Evolutionary conservation across 2,888 invertebrate species (phyloP).

Genomic region (Julus scandinavius): DNA sequence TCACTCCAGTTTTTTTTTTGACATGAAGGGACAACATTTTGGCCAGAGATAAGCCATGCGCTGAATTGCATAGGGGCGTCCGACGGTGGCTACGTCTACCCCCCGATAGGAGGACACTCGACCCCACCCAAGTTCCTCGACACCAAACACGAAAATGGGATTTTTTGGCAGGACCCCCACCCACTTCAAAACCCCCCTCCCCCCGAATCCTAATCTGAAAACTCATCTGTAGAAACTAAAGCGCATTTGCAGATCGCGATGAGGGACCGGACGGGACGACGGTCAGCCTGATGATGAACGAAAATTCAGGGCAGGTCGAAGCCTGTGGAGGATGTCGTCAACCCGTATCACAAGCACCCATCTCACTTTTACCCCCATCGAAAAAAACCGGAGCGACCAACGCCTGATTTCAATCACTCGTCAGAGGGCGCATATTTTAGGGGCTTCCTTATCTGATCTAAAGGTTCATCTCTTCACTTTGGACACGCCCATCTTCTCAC

Average conservation of each 20-base stretch:
- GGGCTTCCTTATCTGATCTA: background rate
- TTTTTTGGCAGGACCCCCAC: background rate
- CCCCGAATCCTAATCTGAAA: too few species aligned
- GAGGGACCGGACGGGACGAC: background rate
- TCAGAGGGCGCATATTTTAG: background rate
- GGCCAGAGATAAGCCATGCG: background rate
- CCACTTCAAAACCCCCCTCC: too few species aligned
- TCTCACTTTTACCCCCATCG: background rate
- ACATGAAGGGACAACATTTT: background rate
- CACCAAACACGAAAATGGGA: background rate
- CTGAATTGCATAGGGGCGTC: background rate
- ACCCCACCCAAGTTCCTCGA: constrained; percentile 1
- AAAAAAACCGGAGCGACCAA: background rate
- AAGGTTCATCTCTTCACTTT: background rate
- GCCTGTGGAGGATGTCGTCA: background rate
- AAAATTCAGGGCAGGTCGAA: background rate
- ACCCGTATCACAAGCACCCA: background rate
- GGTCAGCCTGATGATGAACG: background rate
- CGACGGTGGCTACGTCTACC: background rate
- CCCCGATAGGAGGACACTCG: background rate
- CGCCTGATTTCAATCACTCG: background rate
- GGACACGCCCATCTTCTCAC: background rate
- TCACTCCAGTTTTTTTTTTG: background rate
- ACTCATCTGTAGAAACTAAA: background rate
- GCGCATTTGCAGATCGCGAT: background rate